A percentile compares a stretch with the other conserved stretches of the same genome.
These are phyloP conservation scores for Asteroscopus sphinx DNA, from an alignment of 2,888 invertebrate genomes.

Conservation along the genomic window DNA sequence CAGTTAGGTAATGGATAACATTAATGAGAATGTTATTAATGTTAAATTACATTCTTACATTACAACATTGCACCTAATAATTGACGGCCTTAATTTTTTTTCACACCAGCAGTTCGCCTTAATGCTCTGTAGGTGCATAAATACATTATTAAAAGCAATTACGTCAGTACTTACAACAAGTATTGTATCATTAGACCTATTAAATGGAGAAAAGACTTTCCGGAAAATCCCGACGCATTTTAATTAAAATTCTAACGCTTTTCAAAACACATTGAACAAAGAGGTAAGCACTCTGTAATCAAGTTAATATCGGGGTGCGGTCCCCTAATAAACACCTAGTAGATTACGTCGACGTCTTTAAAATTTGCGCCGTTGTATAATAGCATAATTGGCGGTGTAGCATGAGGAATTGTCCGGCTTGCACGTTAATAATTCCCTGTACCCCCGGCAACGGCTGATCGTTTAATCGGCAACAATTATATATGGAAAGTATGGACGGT, in stretches of 20 bases:
- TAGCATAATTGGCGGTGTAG: constrained; percentile 64
- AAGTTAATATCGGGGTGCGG: constrained; percentile 65
- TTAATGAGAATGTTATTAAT: no score
- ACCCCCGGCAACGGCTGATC: constrained; percentile 46
- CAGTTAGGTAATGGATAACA: no score
- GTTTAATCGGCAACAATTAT: constrained; percentile 55
- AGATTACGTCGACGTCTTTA: constrained; percentile 48
- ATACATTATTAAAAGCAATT: not conserved
- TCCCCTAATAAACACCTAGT: constrained; percentile 50
- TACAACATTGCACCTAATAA: no score
- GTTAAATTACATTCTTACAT: no score
- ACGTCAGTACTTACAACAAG: not conserved
- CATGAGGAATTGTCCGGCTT: constrained; percentile 53
- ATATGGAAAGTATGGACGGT: constrained; percentile 46
- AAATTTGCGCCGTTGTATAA: constrained; percentile 66
- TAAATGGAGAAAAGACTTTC: not conserved
- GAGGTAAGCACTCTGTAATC: constrained; percentile 55
- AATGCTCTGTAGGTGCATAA: no score
- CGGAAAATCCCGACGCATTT: constrained; percentile 15
- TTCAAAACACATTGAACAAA: constrained; percentile 37
- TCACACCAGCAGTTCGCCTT: no score
- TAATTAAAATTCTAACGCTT: constrained; percentile 28
- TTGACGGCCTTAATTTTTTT: no score
- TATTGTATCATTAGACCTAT: not conserved
- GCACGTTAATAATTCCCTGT: constrained; percentile 48